Evolutionary conservation across 2,113 vertebrate species (phyloP).

Genomic region (Heptranchias perlo): DNA sequence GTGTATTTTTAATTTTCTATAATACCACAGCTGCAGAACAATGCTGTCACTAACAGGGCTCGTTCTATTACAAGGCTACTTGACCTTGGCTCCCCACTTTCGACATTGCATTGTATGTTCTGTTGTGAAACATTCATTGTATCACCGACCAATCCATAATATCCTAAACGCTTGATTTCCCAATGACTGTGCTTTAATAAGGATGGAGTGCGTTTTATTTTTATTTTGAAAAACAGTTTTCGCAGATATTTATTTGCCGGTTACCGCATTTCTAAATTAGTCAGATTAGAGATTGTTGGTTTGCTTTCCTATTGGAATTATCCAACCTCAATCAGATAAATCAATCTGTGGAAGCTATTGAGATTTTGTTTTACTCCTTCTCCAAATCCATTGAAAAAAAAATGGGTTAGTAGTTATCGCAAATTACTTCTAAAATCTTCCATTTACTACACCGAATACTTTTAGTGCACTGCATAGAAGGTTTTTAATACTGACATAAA

Average conservation of each 20-base stretch:
- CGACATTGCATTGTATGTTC: constrained; percentile 29
- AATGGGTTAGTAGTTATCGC: not conserved
- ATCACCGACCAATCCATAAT: constrained; percentile 19
- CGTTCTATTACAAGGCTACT: not conserved
- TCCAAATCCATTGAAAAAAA: not conserved
- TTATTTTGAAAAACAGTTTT: not conserved
- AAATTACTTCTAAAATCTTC: not conserved
- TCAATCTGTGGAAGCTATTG: not conserved
- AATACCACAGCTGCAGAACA: constrained; percentile 13
- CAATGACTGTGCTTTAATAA: not conserved
- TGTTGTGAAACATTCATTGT: constrained; percentile 11
- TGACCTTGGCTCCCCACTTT: constrained; percentile 17
- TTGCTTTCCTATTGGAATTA: not conserved
- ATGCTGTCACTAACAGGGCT: not conserved
- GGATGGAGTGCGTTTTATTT: not conserved
- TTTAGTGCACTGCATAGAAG: not conserved
- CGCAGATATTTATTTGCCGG: not conserved
- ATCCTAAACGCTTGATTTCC: constrained; percentile 18
- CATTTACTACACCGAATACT: not conserved
- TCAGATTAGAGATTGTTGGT: not conserved
- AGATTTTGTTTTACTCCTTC: not conserved
- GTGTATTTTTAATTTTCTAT: not conserved
- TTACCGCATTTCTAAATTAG: not conserved
- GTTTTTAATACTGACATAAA: not conserved
- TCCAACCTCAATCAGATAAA: not conserved